Base-by-base conservation (phyloP, 2,113 vertebrate species). In the Felis catus region DNA sequence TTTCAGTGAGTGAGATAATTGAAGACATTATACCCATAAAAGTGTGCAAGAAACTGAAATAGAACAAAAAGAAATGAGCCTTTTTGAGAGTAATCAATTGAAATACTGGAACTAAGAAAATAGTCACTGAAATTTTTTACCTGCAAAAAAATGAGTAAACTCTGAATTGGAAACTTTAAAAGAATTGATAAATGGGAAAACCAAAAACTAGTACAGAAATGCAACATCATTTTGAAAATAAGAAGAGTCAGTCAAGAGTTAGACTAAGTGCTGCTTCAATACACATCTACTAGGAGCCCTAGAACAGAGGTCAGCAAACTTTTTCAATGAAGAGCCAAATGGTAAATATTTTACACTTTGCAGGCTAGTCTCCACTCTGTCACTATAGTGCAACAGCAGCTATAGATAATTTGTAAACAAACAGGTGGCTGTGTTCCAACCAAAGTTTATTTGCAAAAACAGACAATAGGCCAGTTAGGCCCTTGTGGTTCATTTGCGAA, bases 41-140 rank as follows among this genome's bases (percentile, higher is more conserved):
- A 63, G 55, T 31, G 2, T 78, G 61, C 1, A 82, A 91, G 14
- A 89, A 74, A 65, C 12, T 74, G 41, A 83, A 96, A 66, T 12
- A 36, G 70, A 87, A 41, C n/a, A 86, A 41, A 39, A 89, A 71
- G 33, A 63, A 81, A 78, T 87, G 1, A 80, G 41, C 53, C 33
- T 65, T 0, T 21, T 61, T 86, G 13, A 71, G 21, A 31, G 74
- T 51, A 90, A 71, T 73, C 13, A 48, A 39, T 78, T 18, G 25
- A 96, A 93, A 91, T 94, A 61, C 82, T 96, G 3, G 31, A 94
- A 91, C 87, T 70, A 63, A 76, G 29, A 66, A 65, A 31, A 89
- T 10, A 58, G 7, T 71, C 4, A 68, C 51, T 79, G 15, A 41
- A 14, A 89, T 88, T 89, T 97, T 79, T 63, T 68, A 74, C 48